A percentile compares a stretch with the other conserved stretches of the same genome.
These are phyloP conservation scores for Herpailurus yagouaroundi DNA, from an alignment of 2,113 vertebrate species.

Conservation along the genomic window DNA sequence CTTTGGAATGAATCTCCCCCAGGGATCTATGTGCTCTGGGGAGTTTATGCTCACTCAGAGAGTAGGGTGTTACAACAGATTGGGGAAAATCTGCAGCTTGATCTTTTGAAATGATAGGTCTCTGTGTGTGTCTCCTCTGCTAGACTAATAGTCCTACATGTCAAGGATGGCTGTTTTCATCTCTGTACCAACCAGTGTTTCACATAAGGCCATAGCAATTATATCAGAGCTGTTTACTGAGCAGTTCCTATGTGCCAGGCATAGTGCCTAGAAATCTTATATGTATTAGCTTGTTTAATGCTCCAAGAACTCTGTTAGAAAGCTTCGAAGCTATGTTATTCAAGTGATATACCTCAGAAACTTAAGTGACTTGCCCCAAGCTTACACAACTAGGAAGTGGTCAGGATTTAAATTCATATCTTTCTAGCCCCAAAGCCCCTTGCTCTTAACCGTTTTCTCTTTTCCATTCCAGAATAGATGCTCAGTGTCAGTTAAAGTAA, in stretches of 20 bases:
- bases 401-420: background rate
- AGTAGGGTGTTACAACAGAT: slow-evolving; percentile 57
- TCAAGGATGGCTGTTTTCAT: slow-evolving; percentile 17
- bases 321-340: slow-evolving; percentile 29
- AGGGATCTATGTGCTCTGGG: slow-evolving; percentile 44
- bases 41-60: slow-evolving; percentile 57
- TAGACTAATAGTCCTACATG: background rate
- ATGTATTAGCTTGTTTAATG: background rate
- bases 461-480: slow-evolving; percentile 12
- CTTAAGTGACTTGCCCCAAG: background rate
- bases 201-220: background rate
- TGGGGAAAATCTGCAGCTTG: slow-evolving; percentile 47
- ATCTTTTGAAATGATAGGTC: slow-evolving; percentile 40
- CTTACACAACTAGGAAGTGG: background rate
- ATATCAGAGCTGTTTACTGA: slow-evolving; percentile 38
- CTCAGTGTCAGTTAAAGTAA: slow-evolving; percentile 35
- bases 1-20: slow-evolving; percentile 39
- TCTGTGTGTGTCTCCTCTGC: slow-evolving; percentile 55
- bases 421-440: background rate
- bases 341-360: background rate
- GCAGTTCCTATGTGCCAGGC: background rate
- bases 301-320: background rate
- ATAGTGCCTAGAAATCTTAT: background rate
- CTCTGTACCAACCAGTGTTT: background rate
- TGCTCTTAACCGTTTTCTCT: background rate